A percentile compares a stretch with the other conserved stretches of the same genome.
These are phyloP conservation scores for Plagodis pulveraria DNA, from an alignment of 2,888 invertebrate genomes.

Conservation along the genomic window DNA sequence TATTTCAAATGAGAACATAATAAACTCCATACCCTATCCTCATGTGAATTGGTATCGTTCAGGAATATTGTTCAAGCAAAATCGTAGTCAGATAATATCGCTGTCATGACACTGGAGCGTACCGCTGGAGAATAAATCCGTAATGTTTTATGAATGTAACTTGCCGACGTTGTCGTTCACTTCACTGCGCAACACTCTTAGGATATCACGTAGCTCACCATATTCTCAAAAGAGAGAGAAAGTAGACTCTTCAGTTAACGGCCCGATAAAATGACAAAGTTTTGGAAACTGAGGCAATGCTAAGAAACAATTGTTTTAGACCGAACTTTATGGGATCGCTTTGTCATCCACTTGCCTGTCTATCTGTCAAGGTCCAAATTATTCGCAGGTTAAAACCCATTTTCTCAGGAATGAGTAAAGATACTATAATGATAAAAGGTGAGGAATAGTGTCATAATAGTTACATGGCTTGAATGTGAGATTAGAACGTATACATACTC, in stretches of 20 bases:
- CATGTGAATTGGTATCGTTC: not conserved
- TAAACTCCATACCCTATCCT: too few relatives aligned
- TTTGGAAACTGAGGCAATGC: not conserved
- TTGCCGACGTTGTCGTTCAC: conserved; percentile 17
- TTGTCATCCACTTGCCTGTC: too few relatives aligned
- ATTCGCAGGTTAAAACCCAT: too few relatives aligned
- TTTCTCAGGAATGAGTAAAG: too few relatives aligned
- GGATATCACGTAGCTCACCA: conserved; percentile 5
- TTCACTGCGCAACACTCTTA: conserved; percentile 17
- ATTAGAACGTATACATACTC: too few relatives aligned
- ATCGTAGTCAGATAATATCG: conserved; percentile 17
- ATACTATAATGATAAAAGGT: too few relatives aligned
- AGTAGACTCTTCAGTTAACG: not conserved
- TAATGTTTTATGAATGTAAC: conserved; percentile 24
- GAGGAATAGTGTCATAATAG: too few relatives aligned
- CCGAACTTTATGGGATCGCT: too few relatives aligned
- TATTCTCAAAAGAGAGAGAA: conserved; percentile 6
- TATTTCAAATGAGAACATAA: too few relatives aligned
- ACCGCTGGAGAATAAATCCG: conserved; percentile 5
- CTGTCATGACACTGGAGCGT: conserved; percentile 2
- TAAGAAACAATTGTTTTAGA: too few relatives aligned
- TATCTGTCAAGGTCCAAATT: too few relatives aligned
- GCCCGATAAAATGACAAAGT: conserved; percentile 11
- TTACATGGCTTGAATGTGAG: too few relatives aligned
- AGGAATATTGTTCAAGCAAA: conserved; percentile 2